Base-by-base conservation (phyloP, 2,113 vertebrate genomes). In the Xiphophorus couchianus region DNA sequence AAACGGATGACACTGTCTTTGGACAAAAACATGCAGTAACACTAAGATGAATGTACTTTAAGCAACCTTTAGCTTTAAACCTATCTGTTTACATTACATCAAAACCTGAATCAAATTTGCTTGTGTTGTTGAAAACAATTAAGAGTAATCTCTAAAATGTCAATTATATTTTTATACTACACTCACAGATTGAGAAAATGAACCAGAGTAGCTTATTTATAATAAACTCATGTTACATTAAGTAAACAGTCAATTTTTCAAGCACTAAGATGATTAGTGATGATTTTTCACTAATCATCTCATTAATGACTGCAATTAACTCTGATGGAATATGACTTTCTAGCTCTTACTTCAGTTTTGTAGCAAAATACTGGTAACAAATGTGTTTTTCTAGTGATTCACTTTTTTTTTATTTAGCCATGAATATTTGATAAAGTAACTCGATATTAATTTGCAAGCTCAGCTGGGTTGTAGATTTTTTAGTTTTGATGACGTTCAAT, bases 161-260 rank as follows among this genome's bases (percentile, higher is more conserved):
- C 33, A 29, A 28, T 51, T 48, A 30, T 15, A 68, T 1, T 19
- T 12, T 19, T 22, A n/a, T 13, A 9, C 5, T 4, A 9, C 25
- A 19, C 25, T 17, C 27, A 51, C 8, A 14, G 13, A 39, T 33
- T 71, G 12, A 37, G 48, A 27, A 27, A 33, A 60, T 70, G 22
- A 70, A 39, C 58, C 0, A 35, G 33, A 33, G 73, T 31, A 69
- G 37, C 19, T 9, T 42, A 72, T 60, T 33, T 71, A 82, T 65
- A n/a, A 69, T 66, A 62, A 69, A 76, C 29, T 72, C 14, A 35
- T 51, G 17, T 58, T 48, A 22, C 25, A 64, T 19, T 27, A 27
- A 35, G 61, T 66, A 66, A 15, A 31, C 12, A 72, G 4, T 5
- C 27, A 4, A 17, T 31, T 35, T 44, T 65, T 66, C 64, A 69